Base-by-base conservation (phyloP, 1,140 invertebrate species). In the Choristoneura fumiferana region DNA sequence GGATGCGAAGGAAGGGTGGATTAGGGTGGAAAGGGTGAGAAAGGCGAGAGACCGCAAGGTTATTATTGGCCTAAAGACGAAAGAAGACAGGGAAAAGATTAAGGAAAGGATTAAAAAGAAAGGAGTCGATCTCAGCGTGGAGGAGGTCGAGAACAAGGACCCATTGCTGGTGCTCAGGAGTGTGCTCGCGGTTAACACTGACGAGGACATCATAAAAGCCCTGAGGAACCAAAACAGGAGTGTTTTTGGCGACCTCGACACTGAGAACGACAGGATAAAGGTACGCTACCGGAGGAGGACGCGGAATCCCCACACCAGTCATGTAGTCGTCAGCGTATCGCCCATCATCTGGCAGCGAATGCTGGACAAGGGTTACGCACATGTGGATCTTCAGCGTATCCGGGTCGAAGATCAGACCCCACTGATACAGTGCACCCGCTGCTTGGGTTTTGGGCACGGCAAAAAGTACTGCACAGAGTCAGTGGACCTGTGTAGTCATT, bases 341-440 rank as follows among this genome's bases (percentile, higher is more conserved):
- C 63, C 57, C 0, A 36, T 3, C 14, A 5, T 61, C 4, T 61
- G 58, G 55, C 9, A 34, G 8, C 13, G 40, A 8, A 6, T 45
- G 0, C 54, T 12, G 9, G 35, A 40, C 0, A n/a, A 5, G 8
- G 45, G 35, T 4, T 6, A 1, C 1, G 15, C 39, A 4, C 35
- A 29, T 8, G 52, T 60, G 0, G 58, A 58, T 13, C 12, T 61
- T 0, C 55, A 62, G 43, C 12, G 14, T 3, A 36, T 58, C 3
- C 8, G 6, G n/a, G 63, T 62, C 0, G 53, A 33, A 9, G 63
- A 69, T 53, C 60, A 69, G 22, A 54, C 60, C 0, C 60, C 63
- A 0, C 14, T 65, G 15, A 35, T 69, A 8, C 67, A 69, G 43
- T 69, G 67, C 35, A 38, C 61, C 0, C 36, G 37, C 15, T 67